These are phyloP conservation scores for Triops longicaudatus DNA, from an alignment of 1,140 invertebrate species.

Conservation along the genomic window DNA sequence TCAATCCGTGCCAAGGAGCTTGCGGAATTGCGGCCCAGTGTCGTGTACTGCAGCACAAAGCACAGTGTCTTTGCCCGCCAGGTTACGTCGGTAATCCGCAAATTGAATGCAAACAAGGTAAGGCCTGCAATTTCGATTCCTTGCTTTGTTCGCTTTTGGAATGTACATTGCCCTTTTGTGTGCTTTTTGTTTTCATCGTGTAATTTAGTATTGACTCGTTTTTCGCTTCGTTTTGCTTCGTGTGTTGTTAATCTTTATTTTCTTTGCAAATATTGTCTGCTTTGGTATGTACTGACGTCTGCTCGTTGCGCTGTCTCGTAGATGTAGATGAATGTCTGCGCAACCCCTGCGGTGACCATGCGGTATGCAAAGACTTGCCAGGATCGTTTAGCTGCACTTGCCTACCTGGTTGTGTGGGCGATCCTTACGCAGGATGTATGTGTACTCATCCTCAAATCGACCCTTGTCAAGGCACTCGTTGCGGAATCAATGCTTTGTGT, in stretches of 20 bases:
- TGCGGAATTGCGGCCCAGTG: conserved; percentile 82
- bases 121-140: conserved; percentile 19
- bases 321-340: conserved; percentile 62
- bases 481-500: conserved; percentile 74
- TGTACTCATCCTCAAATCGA: conserved; percentile 55
- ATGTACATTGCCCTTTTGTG: neutral
- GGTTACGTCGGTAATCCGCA: conserved; percentile 74
- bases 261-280: neutral
- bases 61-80: conserved; percentile 74
- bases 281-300: neutral
- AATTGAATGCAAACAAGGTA: conserved; percentile 64
- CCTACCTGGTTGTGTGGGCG: conserved; percentile 64
- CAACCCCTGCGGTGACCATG: conserved; percentile 74
- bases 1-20: conserved; percentile 67
- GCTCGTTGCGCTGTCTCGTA: conserved; percentile 34
- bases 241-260: too few species aligned
- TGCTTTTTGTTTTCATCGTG: neutral
- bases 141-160: neutral
- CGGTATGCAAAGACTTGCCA: conserved; percentile 61
- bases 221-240: too few species aligned
- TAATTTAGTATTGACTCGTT: too few species aligned
- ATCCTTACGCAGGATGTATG: conserved; percentile 65
- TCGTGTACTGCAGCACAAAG: conserved; percentile 59
- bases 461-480: conserved; percentile 59
- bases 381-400: conserved; percentile 69